Base-by-base conservation (phyloP, 2,113 vertebrate genomes). In the Nannobrachium achirus region DNA sequence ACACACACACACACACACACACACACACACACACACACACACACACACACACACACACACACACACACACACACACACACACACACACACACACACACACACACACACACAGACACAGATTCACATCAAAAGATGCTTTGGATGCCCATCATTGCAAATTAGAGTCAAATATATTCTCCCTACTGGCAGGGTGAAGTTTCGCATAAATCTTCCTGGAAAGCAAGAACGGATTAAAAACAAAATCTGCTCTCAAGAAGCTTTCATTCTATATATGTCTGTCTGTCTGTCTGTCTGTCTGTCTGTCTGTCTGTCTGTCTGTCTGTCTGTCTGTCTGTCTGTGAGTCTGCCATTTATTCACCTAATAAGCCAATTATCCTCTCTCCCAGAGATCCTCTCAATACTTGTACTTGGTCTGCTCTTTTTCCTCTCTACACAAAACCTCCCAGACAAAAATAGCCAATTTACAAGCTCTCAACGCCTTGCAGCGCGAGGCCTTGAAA, bases 351-450 rank as follows among this genome's bases (percentile, higher is more conserved):
- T 80, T 80, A 82, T 79, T 84, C 45, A 46, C 15, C 48, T 79
- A 78, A 86, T 88, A 82, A 85, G 66, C 63, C 56, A 70, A 71
- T 74, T 63, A 56, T 66, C n/a, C n/a, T 72, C 64, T 83, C 56
- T 51, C 63, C 74, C 56, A 44, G 69, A 75, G 70, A 69, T 77
- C 79, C 66, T 19, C 57, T 7, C 63, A 67, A 45, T 58, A 76
- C n/a, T n/a, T n/a, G n/a, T n/a, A n/a, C n/a, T n/a, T n/a, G n/a
- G n/a, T n/a, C n/a, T n/a, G n/a, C n/a, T n/a, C n/a, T n/a, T n/a
- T n/a, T n/a, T n/a, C n/a, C n/a, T n/a, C n/a, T n/a, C n/a, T n/a
- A n/a, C n/a, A n/a, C n/a, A n/a, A n/a, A n/a, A n/a, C n/a, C n/a
- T n/a, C n/a, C n/a, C n/a, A n/a, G n/a, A n/a, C n/a, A n/a, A n/a